Percentiles rank a stretch among this genome's conserved stretches.
These are phyloP conservation scores for Lycia hirtaria DNA, from an alignment of 2,888 invertebrate genomes.

Conservation along the genomic window DNA sequence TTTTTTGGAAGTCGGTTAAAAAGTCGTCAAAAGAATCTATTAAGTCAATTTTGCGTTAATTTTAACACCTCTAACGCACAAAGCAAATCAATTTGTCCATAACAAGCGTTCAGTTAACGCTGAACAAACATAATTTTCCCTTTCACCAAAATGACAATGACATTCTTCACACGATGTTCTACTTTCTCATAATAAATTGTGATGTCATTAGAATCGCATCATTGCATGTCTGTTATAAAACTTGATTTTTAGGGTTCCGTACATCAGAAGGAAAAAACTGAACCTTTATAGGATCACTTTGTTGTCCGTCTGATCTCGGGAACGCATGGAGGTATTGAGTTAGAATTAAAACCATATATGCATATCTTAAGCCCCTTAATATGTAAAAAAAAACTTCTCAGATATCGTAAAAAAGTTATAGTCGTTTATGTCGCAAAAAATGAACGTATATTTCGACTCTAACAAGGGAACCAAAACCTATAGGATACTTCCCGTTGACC, in stretches of 20 bases:
- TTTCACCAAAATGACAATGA: slow-evolving; percentile 25
- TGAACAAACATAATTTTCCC: slow-evolving; percentile 13
- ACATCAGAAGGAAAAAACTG: too few species aligned
- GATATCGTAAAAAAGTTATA: too few species aligned
- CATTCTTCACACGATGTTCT: slow-evolving; percentile 40
- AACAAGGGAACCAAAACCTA: too few species aligned
- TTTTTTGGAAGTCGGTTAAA: neutral
- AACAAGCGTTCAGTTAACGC: slow-evolving; percentile 12
- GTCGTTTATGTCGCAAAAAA: too few species aligned
- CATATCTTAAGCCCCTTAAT: too few species aligned
- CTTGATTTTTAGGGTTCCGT: slow-evolving; percentile 45
- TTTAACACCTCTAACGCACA: neutral
- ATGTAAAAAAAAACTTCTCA: too few species aligned
- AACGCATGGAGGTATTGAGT: too few species aligned
- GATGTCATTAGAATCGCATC: slow-evolving; percentile 41
- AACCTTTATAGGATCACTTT: too few species aligned
- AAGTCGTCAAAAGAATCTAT: neutral
- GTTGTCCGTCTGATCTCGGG: too few species aligned
- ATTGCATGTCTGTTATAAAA: slow-evolving; percentile 51
- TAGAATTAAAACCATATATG: too few species aligned
- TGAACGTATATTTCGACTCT: too few species aligned
- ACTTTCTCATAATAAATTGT: slow-evolving; percentile 45
- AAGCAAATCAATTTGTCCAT: slow-evolving; percentile 23
- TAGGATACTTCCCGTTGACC: too few species aligned
- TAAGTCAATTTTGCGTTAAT: neutral